These are phyloP conservation scores for Naja naja DNA, from an alignment of 2,113 vertebrate species.

Conservation along the genomic window DNA sequence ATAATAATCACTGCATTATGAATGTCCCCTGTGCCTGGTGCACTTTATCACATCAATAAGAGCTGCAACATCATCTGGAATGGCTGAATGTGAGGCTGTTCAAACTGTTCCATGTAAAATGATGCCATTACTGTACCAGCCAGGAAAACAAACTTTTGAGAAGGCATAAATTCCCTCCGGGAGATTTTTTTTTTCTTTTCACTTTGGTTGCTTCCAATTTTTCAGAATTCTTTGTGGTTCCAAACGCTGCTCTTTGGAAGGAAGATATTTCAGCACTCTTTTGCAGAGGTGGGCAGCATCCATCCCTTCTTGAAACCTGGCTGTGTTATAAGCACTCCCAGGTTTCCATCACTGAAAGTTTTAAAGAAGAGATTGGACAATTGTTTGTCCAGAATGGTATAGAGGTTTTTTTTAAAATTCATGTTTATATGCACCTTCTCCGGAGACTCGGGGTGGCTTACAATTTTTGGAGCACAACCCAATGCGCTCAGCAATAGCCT, in stretches of 20 bases:
- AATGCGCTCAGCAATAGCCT: too few species aligned
- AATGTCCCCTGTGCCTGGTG: slow-evolving; percentile 53
- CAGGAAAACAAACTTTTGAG: slow-evolving; percentile 14
- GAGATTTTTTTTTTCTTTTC: background rate
- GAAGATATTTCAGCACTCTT: slow-evolving; percentile 3
- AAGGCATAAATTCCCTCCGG: slow-evolving; percentile 22
- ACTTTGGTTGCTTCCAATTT: slow-evolving; percentile 10
- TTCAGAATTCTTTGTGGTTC: slow-evolving; percentile 7
- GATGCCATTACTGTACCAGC: slow-evolving; percentile 21
- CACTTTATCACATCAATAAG: slow-evolving; percentile 57
- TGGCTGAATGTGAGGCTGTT: slow-evolving; percentile 24
- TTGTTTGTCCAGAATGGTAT: background rate
- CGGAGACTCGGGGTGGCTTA: too few species aligned
- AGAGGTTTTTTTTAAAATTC: too few species aligned
- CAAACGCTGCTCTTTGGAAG: slow-evolving; percentile 12
- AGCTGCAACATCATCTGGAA: slow-evolving; percentile 42
- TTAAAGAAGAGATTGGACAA: background rate
- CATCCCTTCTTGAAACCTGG: background rate
- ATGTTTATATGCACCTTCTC: too few species aligned
- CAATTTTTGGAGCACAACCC: too few species aligned
- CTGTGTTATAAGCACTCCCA: background rate
- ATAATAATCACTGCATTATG: slow-evolving; percentile 52
- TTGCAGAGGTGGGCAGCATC: background rate
- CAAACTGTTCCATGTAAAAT: slow-evolving; percentile 34
- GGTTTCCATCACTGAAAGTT: background rate